Conservation (phyloP, 2,797 vertebrate species). For the Coilia nasus region DNA sequence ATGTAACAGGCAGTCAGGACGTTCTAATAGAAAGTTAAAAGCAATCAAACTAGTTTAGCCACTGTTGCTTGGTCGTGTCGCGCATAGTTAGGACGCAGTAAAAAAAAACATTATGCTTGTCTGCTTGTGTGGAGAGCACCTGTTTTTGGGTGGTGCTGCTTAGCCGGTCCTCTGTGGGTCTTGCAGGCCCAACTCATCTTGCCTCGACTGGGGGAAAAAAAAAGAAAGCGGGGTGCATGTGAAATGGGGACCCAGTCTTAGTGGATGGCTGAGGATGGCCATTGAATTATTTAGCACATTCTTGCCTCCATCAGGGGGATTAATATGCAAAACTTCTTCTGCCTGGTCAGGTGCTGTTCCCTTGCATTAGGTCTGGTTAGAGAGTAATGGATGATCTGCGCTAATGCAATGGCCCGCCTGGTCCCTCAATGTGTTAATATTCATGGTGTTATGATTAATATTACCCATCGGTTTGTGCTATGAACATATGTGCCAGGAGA, state of each 20-base stretch:
- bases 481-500: slow-evolving; percentile 60
- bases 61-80: no score
- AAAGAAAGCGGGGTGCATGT: slow-evolving; percentile 17
- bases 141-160: background rate
- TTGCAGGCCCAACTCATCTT: background rate
- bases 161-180: background rate
- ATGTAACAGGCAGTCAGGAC: no score
- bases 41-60: no score
- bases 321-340: slow-evolving; percentile 69
- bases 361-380: slow-evolving; percentile 64
- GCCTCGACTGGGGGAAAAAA: slow-evolving; percentile 19
- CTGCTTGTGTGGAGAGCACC: background rate
- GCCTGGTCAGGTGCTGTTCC: slow-evolving; percentile 62
- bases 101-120: background rate
- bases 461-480: slow-evolving; percentile 63
- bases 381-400: slow-evolving; percentile 71
- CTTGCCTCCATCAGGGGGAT: slow-evolving; percentile 61
- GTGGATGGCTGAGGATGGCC: slow-evolving; percentile 51
- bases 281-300: slow-evolving; percentile 63
- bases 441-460: slow-evolving; percentile 76
- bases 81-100: no score
- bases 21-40: no score
- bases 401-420: slow-evolving; percentile 62
- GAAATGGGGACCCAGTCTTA: slow-evolving; percentile 42
- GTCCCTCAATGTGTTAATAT: slow-evolving; percentile 73